phyloP scores from a whole-genome alignment of 2,113 vertebrate species.

The Phaethornis superciliosus region DNA sequence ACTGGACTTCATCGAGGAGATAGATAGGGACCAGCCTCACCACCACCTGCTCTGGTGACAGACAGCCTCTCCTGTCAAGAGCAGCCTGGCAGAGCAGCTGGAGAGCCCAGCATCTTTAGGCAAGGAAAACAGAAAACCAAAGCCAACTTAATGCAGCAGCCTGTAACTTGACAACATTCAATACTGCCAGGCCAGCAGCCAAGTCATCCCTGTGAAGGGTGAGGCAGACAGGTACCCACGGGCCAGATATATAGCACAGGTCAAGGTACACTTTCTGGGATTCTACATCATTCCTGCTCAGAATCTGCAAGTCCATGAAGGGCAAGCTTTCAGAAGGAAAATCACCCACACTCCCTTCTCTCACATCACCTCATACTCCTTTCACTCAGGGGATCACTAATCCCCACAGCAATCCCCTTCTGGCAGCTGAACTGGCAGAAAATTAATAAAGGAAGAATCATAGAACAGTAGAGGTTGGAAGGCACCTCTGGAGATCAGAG shows the following conservation, averaged over 20 bases:
- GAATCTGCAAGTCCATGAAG: background rate
- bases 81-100: rapidly evolving
- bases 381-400: background rate
- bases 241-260: rapidly evolving
- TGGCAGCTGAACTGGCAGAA: background rate
- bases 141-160: background rate
- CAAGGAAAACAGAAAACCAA: background rate
- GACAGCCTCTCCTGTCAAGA: background rate
- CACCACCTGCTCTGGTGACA: background rate
- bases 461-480: too few relatives aligned
- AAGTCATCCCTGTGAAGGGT: background rate
- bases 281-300: background rate
- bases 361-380: background rate
- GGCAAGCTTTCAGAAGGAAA: background rate
- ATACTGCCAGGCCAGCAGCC: background rate
- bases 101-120: background rate
- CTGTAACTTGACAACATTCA: background rate
- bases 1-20: background rate
- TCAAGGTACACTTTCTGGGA: background rate
- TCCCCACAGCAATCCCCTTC: background rate
- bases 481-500: too few relatives aligned
- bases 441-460: background rate
- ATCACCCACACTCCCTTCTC: background rate
- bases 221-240: background rate
- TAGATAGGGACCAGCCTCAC: background rate